Base-by-base conservation (phyloP, 2,113 vertebrate genomes). In the Xyliphius kryptos region DNA sequence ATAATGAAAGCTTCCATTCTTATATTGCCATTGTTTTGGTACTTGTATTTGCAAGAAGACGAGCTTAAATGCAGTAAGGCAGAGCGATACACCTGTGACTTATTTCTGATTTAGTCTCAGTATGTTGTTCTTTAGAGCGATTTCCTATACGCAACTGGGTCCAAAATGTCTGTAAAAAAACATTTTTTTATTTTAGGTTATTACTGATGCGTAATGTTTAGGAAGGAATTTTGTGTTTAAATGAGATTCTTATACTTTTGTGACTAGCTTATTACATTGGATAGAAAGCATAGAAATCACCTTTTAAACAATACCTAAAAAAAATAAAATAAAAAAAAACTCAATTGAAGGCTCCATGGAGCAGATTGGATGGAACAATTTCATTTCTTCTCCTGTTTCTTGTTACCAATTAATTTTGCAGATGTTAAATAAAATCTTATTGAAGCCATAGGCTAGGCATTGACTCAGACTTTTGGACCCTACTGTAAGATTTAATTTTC, bases 41-140 rank as follows among this genome's bases (percentile, higher is more conserved):
- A 74, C 74, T 72, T 73, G 53, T 72, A 66, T 71, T 68, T 73
- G 67, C 70, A 63, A 71, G 66, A 76, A 74, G 87, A 89, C 85
- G 81, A 88, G 81, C 85, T 85, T 84, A 57, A 83, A 82, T 87
- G 83, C 76, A 81, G 82, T 82, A 85, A 86, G 86, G 84, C 85
- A 83, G 83, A 81, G 77, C 61, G 74, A 71, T 55, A 67, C 21
- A 52, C 50, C 64, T 52, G 55, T 67, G 56, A 67, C 46, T 15
- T 36, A 52, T 47, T 52, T 38, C 21, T 22, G 15, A 44, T 37
- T 16, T 13, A 21, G 17, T 17, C 49, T 21, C 6, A 36, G 22
- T 32, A 32, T 32, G 26, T 32, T 14, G 43, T 6, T n/a, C 43
- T 14, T 41, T 4, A n/a, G 13, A 6, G 12, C 43, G n/a, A 13